A percentile compares a stretch with the other conserved stretches of the same genome.
Conservation (phyloP, 1,140 invertebrate species). For the Cyclargus thomasi region DNA sequence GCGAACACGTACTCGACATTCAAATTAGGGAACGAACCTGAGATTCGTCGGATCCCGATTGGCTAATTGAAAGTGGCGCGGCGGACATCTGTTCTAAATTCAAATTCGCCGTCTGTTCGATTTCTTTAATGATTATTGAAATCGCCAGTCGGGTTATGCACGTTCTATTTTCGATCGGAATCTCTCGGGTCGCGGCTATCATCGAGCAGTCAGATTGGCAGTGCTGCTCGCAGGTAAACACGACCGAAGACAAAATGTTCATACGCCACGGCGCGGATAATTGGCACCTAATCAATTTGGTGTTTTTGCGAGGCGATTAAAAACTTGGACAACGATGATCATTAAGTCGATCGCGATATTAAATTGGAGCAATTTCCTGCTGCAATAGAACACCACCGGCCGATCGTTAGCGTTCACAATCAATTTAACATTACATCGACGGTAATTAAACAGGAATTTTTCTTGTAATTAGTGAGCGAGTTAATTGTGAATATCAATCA, state of each 20-base stretch:
- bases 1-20: slow-evolving; percentile 58
- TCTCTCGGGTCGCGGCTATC: slow-evolving; percentile 29
- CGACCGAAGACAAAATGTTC: slow-evolving; percentile 16
- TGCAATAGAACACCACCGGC: slow-evolving; percentile 46
- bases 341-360: slow-evolving; percentile 14
- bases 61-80: slow-evolving; percentile 52
- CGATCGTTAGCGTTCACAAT: slow-evolving; percentile 47
- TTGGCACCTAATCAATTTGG: not conserved
- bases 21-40: slow-evolving; percentile 54
- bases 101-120: slow-evolving; percentile 54
- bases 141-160: slow-evolving; percentile 54
- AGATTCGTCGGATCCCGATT: slow-evolving; percentile 43
- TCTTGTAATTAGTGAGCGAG: slow-evolving; percentile 44
- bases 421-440: slow-evolving; percentile 43
- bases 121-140: slow-evolving; percentile 69
- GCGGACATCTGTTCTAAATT: slow-evolving; percentile 61
- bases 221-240: slow-evolving; percentile 26
- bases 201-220: slow-evolving; percentile 24
- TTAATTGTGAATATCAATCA: slow-evolving; percentile 43
- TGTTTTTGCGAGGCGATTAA: not conserved
- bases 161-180: slow-evolving; percentile 53
- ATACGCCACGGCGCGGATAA: not conserved
- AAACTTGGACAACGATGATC: not conserved
- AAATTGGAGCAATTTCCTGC: slow-evolving; percentile 37
- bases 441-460: slow-evolving; percentile 48